Conservation (phyloP, 2,888 invertebrate genomes). For the Aradus depressus region DNA sequence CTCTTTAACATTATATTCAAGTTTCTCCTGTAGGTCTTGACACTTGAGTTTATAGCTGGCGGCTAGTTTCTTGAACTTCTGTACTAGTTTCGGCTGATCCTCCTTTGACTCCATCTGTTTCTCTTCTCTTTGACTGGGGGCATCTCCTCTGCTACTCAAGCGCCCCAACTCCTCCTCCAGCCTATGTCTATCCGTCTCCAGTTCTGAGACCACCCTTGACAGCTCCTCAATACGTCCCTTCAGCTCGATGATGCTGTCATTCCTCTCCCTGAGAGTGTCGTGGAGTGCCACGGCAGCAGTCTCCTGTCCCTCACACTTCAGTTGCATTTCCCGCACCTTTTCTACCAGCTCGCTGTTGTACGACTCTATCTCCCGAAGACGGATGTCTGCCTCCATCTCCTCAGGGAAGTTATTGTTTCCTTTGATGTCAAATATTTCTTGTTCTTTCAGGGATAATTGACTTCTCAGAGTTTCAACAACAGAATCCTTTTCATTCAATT, state of each 20-base stretch:
- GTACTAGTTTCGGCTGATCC: constrained; percentile 5
- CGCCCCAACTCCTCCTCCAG: constrained; percentile 1
- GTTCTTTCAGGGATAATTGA: constrained; percentile 10
- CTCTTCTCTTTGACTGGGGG: neutral
- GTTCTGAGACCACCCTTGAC: neutral
- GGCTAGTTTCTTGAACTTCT: constrained; percentile 65
- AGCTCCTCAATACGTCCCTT: neutral
- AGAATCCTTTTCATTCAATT: constrained; percentile 3
- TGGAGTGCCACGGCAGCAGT: neutral
- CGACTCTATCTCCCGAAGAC: constrained; percentile 6
- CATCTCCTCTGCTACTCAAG: neutral
- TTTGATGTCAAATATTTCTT: constrained; percentile 19
- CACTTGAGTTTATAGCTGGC: constrained; percentile 65
- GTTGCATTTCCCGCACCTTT: constrained; percentile 8
- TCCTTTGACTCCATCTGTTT: constrained; percentile 4
- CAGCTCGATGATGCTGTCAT: constrained; percentile 3
- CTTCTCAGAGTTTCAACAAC: constrained; percentile 5
- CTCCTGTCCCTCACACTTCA: constrained; percentile 9
- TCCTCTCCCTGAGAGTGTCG: constrained; percentile 4
- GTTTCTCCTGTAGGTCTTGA: constrained; percentile 47
- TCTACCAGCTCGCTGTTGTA: constrained; percentile 12
- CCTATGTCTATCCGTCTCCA: neutral
- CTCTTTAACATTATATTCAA: constrained; percentile 18
- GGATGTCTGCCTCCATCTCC: constrained; percentile 5
- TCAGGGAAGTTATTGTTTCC: constrained; percentile 14